A percentile compares a stretch with the other conserved stretches of the same genome.
Conservation (phyloP, 2,888 invertebrate species). For the Philaethria dido region DNA sequence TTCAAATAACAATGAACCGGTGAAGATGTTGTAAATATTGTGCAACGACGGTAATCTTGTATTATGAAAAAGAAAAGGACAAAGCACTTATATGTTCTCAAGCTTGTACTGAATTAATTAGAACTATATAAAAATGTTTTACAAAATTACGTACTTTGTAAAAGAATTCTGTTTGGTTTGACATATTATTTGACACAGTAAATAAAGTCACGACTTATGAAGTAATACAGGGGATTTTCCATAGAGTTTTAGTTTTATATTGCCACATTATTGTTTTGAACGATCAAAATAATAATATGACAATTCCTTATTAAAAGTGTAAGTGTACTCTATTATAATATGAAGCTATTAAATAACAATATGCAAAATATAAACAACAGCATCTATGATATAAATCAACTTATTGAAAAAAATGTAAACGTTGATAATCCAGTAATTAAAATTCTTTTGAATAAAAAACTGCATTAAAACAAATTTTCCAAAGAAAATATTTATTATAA, state of each 20-base stretch:
- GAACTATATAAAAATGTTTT: neutral
- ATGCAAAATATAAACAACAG: too few relatives aligned
- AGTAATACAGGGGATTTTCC: neutral
- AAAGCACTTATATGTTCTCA: conserved; percentile 4
- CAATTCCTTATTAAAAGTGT: too few relatives aligned
- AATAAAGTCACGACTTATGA: neutral
- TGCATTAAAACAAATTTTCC: too few relatives aligned
- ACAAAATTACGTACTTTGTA: neutral
- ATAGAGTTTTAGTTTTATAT: neutral
- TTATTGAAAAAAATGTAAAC: too few relatives aligned
- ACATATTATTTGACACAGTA: neutral
- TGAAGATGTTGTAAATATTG: conserved; percentile 20
- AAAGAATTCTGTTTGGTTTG: neutral
- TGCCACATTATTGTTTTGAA: neutral
- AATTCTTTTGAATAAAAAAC: too few relatives aligned
- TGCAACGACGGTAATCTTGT: neutral
- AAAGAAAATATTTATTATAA: too few relatives aligned
- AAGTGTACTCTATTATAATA: too few relatives aligned
- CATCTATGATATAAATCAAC: too few relatives aligned
- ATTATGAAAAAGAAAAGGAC: neutral
- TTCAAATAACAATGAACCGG: neutral
- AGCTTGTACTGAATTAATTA: too few relatives aligned
- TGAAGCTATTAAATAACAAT: too few relatives aligned
- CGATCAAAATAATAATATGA: too few relatives aligned
- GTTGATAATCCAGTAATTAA: too few relatives aligned